Percentiles rank a stretch among this genome's conserved stretches.
Conservation (phyloP, 92 coral and sea anemone genomes). For the Porites lobata region DNA sequence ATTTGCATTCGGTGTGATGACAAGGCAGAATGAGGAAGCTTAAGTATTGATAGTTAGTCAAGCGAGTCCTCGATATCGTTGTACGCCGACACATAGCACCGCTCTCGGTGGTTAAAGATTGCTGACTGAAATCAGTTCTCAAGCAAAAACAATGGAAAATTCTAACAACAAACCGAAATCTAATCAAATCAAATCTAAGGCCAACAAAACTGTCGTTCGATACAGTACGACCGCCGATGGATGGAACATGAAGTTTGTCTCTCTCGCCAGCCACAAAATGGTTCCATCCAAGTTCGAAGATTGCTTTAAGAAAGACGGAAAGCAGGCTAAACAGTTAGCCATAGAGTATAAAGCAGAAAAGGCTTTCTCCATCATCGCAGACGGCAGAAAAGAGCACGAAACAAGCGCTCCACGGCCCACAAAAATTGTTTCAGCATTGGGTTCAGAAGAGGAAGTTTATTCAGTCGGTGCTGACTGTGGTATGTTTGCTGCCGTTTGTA, state of each 20-base stretch:
- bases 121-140: too few species aligned
- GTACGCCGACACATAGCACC: too few species aligned
- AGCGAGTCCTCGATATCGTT: too few species aligned
- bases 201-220: background rate
- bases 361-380: background rate
- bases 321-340: background rate
- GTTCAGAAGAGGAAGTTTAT: slow-evolving; percentile 3
- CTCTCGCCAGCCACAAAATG: background rate
- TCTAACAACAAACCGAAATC: too few species aligned
- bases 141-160: too few species aligned
- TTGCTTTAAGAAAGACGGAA: background rate
- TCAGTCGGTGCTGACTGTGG: slow-evolving; percentile 1
- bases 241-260: background rate
- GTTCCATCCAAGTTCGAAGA: background rate
- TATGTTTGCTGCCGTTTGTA: background rate
- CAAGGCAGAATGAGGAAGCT: too few species aligned
- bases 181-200: too few species aligned
- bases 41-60: too few species aligned
- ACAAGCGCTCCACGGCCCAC: background rate
- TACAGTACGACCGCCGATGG: background rate
- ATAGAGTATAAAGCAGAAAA: too few species aligned
- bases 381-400: background rate
- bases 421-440: background rate
- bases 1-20: too few species aligned
- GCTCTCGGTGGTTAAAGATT: too few species aligned